phyloP scores from a whole-genome alignment of 2,888 invertebrate species.

The Nemurella pictetii region DNA sequence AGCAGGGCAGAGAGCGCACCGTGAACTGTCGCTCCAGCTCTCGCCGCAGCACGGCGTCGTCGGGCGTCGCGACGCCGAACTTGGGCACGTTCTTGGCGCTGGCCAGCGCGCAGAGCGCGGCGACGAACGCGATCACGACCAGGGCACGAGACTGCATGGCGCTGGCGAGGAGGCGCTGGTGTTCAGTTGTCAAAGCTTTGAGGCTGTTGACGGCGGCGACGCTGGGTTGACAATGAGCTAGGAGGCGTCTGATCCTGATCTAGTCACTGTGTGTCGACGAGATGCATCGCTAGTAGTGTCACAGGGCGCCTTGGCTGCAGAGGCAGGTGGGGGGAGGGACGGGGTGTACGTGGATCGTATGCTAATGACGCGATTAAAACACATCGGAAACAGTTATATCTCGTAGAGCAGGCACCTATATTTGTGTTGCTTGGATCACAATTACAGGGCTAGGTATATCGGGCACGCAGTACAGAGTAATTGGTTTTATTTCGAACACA shows the following conservation, averaged over 20 bases:
- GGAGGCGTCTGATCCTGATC: neutral
- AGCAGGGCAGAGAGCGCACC: constrained; percentile 20
- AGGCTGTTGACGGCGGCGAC: too few species aligned
- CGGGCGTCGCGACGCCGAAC: neutral
- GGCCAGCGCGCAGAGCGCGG: neutral
- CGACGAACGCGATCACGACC: neutral
- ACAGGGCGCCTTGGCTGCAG: neutral
- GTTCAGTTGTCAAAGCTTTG: too few species aligned
- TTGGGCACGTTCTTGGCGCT: neutral
- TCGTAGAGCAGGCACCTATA: neutral
- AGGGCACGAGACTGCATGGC: neutral
- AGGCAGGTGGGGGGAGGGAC: neutral
- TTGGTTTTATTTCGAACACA: neutral
- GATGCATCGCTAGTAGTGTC: neutral
- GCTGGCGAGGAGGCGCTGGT: neutral
- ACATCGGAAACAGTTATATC: neutral
- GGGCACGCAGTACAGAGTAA: neutral
- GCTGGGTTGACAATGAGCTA: too few species aligned
- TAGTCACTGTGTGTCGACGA: neutral
- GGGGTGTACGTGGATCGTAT: neutral
- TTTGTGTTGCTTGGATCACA: neutral
- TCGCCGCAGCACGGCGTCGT: neutral
- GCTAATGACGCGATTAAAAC: neutral
- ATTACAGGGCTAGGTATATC: neutral
- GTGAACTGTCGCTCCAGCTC: neutral